These are phyloP conservation scores for Lates japonicus DNA, from an alignment of 2,797 vertebrate genomes.

Conservation along the genomic window DNA sequence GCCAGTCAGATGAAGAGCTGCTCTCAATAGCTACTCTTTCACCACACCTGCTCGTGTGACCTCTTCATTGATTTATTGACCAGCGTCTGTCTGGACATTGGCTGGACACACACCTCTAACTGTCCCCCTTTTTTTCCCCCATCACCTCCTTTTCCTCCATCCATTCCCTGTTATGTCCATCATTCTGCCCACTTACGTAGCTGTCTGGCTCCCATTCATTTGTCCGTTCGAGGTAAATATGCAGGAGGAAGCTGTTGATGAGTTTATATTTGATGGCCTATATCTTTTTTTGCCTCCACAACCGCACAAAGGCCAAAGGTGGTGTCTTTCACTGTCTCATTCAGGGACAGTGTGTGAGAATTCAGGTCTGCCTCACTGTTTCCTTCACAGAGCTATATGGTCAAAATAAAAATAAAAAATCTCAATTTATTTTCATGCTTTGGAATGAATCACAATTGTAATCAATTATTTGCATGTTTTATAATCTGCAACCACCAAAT, in stretches of 20 bases:
- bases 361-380: neutral
- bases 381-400: neutral
- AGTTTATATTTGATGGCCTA: neutral
- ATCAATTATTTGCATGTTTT: neutral
- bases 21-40: constrained; percentile 65
- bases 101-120: constrained; percentile 44
- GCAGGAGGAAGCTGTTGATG: neutral
- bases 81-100: constrained; percentile 64
- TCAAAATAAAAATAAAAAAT: neutral
- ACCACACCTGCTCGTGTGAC: constrained; percentile 70
- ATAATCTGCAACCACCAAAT: neutral
- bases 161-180: constrained; percentile 10
- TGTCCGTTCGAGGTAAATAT: constrained; percentile 11
- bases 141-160: constrained; percentile 14
- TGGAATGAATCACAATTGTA: neutral
- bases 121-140: neutral
- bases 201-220: constrained; percentile 8
- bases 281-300: neutral
- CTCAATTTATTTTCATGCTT: neutral
- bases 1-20: constrained; percentile 58
- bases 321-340: neutral
- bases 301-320: neutral
- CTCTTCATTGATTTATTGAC: constrained; percentile 81
- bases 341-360: neutral
- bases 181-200: constrained; percentile 18